Conservation (phyloP, 2,797 vertebrate species). For the Rhabdomys pumilio region DNA sequence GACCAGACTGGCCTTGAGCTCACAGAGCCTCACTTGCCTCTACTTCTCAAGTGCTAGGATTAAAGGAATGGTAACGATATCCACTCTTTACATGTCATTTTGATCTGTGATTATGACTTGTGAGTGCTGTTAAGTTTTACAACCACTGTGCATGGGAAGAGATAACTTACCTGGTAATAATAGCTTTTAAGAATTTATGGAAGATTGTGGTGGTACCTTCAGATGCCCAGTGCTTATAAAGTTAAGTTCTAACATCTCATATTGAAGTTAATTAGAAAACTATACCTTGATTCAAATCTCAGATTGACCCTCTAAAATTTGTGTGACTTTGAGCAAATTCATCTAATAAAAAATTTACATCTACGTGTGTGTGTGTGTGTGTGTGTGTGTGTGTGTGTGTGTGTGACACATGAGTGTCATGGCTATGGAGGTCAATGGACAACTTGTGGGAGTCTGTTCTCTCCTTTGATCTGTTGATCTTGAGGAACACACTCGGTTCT, state of each 20-base stretch:
- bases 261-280: constrained; percentile 47
- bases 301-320: constrained; percentile 33
- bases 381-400: not conserved
- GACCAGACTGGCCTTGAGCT: not conserved
- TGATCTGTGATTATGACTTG: constrained; percentile 44
- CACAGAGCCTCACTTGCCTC: not conserved
- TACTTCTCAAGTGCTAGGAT: not conserved
- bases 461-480: not conserved
- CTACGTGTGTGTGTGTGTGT: not conserved
- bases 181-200: constrained; percentile 32
- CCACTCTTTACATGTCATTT: constrained; percentile 28
- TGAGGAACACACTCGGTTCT: not conserved
- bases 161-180: constrained; percentile 51
- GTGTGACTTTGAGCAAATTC: constrained; percentile 34
- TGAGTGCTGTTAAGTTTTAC: constrained; percentile 61
- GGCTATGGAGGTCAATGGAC: not conserved
- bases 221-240: not conserved
- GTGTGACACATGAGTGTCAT: not conserved
- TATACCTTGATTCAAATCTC: constrained; percentile 43
- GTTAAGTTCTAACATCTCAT: not conserved
- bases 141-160: not conserved
- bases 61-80: not conserved
- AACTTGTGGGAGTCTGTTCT: not conserved
- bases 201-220: not conserved
- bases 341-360: not conserved